Evolutionary conservation across 2,888 invertebrate genomes (phyloP).

Genomic region (Synanthedon tipuliformis): DNA sequence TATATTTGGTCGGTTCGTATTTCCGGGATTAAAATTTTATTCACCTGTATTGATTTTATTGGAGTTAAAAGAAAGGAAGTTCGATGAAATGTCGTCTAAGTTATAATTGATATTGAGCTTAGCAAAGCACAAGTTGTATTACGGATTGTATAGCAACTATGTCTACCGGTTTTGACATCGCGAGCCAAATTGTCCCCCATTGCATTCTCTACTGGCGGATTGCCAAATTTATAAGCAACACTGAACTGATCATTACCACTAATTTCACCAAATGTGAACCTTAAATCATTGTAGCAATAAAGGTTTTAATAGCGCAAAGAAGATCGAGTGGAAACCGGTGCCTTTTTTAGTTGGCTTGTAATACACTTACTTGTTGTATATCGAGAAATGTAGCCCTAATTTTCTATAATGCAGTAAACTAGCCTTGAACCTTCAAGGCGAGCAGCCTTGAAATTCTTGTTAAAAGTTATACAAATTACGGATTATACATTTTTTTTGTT

Average conservation of each 20-base stretch:
- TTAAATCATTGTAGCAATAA: background rate
- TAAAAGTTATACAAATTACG: too few species aligned
- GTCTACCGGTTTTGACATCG: background rate
- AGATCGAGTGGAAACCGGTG: background rate
- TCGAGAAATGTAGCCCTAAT: background rate
- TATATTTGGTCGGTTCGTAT: too few species aligned
- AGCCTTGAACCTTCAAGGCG: too few species aligned
- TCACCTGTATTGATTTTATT: too few species aligned
- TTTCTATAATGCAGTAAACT: background rate
- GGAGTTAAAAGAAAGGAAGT: too few species aligned
- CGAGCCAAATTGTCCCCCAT: background rate
- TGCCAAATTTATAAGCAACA: conserved; percentile 11
- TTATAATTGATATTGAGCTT: background rate
- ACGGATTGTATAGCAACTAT: background rate
- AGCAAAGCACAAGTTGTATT: background rate
- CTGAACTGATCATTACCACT: background rate
- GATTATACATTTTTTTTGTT: too few species aligned
- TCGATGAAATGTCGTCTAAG: too few species aligned
- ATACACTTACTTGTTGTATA: background rate
- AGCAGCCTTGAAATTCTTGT: too few species aligned
- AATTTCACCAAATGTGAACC: background rate
- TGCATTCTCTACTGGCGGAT: conserved; percentile 13
- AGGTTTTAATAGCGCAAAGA: background rate
- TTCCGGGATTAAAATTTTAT: too few species aligned
- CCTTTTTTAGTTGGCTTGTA: background rate